Evolutionary conservation across 1,140 invertebrate species (phyloP), one percentile per base, ranked within the genome.

Genomic region (Heliconius congener): DNA sequence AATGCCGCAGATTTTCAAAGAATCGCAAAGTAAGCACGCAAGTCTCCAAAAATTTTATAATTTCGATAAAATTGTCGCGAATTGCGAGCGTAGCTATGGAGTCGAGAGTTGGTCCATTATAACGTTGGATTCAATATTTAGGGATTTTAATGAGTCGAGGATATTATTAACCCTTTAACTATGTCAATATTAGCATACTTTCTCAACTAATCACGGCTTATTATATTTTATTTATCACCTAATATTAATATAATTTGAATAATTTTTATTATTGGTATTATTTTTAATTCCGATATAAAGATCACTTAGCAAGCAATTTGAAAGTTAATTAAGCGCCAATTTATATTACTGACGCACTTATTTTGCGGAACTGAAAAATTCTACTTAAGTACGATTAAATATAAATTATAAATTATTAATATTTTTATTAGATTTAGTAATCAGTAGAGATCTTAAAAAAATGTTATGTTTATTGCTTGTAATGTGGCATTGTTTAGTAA

Each of bases 1-100:
- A 80, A 73, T 78, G 87, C 83, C 86, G 85, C 80, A 81, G 55
- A 78, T 50, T 84, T 82, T 78, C 76, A 84, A 84, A 86, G 75
- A 76, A 83, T 87, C 79, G 60, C 81, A 81, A 79, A 76, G 72
- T 77, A 77, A 84, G 77, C 81, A 80, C 76, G 80, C 27, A 23
- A 66, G 60, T 66, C 60, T 66, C 60, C 60, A 66, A 66, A 60
- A 66, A 66, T 66, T 66, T 16, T 23, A 66, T 30, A 66, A 66
- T 66, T 27, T 66, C 23, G 2, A 18, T 66, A 9, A 66, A 30
- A 66, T 66, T 23, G 57, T 60, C 23, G 60, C 9, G 11, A 66
- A 66, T 66, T 66, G 60, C 18, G 60, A 66, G 4, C 60, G 27
- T 3, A 30, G 60, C 60, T n/a, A 4, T 3, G 11, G 57, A 66